phyloP scores from a whole-genome alignment of 2,113 vertebrate species.

The Eudyptes chrysolophus region DNA sequence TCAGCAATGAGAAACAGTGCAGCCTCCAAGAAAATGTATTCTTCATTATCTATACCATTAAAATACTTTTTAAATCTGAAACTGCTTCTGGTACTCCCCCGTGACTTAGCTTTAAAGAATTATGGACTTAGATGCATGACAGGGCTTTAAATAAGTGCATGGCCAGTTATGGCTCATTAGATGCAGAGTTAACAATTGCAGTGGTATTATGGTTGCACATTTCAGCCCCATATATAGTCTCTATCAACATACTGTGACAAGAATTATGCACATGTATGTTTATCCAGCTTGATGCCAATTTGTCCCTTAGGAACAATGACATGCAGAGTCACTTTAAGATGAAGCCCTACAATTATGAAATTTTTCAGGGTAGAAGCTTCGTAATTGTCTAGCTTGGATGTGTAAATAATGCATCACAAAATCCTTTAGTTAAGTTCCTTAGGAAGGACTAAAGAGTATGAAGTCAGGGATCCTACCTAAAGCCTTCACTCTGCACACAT shows the following conservation, averaged over 20 bases:
- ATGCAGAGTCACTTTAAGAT: neutral
- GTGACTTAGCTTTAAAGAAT: neutral
- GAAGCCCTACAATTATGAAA: neutral
- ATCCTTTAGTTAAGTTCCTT: neutral
- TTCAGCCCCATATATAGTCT: neutral
- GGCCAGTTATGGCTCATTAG: neutral
- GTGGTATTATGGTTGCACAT: neutral
- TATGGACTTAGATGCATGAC: neutral
- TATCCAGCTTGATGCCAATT: neutral
- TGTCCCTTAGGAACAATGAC: neutral
- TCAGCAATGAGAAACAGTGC: neutral
- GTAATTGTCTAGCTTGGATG: neutral
- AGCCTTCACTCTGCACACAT: neutral
- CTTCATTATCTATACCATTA: neutral
- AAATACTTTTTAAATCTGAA: neutral
- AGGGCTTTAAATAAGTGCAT: neutral
- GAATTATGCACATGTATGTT: neutral
- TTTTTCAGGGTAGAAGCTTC: neutral
- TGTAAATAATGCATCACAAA: neutral
- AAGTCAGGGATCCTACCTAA: neutral
- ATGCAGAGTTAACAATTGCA: neutral
- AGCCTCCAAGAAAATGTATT: neutral
- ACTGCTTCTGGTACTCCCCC: neutral
- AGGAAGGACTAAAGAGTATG: neutral
- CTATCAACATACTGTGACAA: neutral